A percentile compares a stretch with the other conserved stretches of the same genome.
phyloP scores from a whole-genome alignment of 2,797 vertebrate genomes.

The Iguana delicatissima region DNA sequence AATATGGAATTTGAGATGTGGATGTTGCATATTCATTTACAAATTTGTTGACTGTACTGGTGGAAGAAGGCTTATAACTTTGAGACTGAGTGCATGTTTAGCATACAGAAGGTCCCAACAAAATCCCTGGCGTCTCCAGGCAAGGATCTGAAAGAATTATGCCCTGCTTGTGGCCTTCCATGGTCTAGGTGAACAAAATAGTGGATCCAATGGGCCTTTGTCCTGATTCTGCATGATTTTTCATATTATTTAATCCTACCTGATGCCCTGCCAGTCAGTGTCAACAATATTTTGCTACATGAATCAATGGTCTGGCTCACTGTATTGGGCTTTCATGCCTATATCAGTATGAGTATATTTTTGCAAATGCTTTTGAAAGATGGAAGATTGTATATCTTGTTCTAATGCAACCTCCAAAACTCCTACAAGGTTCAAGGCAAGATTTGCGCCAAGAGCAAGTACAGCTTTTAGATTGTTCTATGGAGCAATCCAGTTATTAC shows the following conservation, averaged over 20 bases:
- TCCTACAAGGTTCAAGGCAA: not conserved
- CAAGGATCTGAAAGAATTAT: not conserved
- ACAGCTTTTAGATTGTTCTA: constrained; percentile 57
- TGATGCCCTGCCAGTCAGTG: not conserved
- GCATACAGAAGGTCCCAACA: not conserved
- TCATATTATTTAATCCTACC: not conserved
- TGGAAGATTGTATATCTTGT: not conserved
- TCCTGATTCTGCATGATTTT: not conserved
- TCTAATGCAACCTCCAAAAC: not conserved
- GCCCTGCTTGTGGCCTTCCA: not conserved
- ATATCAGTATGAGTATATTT: no score
- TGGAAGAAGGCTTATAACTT: no score
- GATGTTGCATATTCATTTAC: not conserved
- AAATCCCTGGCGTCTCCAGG: not conserved
- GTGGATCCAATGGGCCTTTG: no score
- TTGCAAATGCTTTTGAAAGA: not conserved
- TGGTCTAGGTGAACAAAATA: not conserved
- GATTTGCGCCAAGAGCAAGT: constrained; percentile 37
- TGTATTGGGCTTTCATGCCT: no score
- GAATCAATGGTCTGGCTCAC: no score
- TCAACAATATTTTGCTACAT: no score
- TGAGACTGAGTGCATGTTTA: no score
- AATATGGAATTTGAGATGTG: not conserved
- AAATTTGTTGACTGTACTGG: not conserved
- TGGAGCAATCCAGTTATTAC: constrained; percentile 35